phyloP scores from a whole-genome alignment of 2,888 invertebrate genomes.

The Synergus gifuensis region DNA sequence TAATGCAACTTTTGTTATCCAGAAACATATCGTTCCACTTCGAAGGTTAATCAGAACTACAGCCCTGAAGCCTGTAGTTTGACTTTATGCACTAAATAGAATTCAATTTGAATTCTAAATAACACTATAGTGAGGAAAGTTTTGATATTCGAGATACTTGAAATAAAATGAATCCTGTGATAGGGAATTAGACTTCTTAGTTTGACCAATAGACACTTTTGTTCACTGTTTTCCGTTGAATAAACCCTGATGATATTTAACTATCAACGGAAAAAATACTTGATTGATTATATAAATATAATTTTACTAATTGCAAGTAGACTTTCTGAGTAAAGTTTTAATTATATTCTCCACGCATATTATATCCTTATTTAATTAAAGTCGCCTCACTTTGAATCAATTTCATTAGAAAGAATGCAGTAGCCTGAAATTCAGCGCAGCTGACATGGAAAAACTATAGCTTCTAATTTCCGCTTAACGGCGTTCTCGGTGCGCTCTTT shows the following conservation, averaged over 20 bases:
- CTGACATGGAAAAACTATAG: conserved; percentile 30
- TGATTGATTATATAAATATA: no score
- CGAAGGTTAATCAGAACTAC: background rate
- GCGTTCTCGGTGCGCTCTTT: background rate
- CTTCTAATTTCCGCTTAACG: conserved; percentile 35
- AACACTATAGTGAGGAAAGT: background rate
- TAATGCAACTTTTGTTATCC: conserved; percentile 28
- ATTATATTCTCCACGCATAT: background rate
- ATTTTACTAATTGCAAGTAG: no score
- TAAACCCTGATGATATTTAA: no score
- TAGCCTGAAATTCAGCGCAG: conserved; percentile 12
- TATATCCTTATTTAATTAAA: background rate
- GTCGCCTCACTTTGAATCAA: background rate
- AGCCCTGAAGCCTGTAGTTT: conserved; percentile 7
- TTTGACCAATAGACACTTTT: background rate
- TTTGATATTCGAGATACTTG: conserved; percentile 1
- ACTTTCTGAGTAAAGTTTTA: background rate
- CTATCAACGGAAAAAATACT: no score
- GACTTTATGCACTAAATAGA: conserved; percentile 4
- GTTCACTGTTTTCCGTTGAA: background rate
- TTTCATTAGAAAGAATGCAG: conserved; percentile 23
- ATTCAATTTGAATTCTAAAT: conserved; percentile 31
- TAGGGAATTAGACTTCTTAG: conserved; percentile 2
- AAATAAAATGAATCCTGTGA: conserved; percentile 26
- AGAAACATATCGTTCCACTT: conserved; percentile 36